Evolutionary conservation across 2,797 vertebrate species (phyloP), one percentile per base, ranked within the genome.

Genomic region (Adrianichthys oophorus): DNA sequence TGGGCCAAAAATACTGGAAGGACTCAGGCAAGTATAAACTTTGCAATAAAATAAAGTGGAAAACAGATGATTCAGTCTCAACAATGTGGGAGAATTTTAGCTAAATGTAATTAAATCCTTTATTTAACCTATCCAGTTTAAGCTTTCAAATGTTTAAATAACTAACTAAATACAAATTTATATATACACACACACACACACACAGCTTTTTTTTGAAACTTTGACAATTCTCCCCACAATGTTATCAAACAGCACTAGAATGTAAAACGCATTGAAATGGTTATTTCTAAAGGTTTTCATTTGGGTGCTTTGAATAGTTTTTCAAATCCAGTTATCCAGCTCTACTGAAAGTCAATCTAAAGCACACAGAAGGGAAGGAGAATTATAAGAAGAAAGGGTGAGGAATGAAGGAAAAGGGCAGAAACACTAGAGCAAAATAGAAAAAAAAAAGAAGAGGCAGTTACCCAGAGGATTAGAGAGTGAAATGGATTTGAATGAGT

Each of bases 381-480:
- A 40, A 65, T 19, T 14, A 53, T 13, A 15, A 44, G 32, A 37
- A 37, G 43, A 37, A 52, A 16, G 47, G 54, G 14, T 48, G 55
- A 50, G 15, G 4, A 15, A 60, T 5, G 14, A 15, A 16, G 13
- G 24, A 24, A 32, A 42, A 43, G 42, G 42, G 29, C 15, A 24
- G 4, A 15, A 48, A 53, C 51, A 21, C 23, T 26, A n/a, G 48
- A 50, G 37, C n/a, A 51, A 18, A 48, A 52, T 2, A 53, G 42
- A 61, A 47, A 41, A 42, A 72, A n/a, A n/a, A 49, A 69, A 48
- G 78, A 74, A 76, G 72, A 81, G 64, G 50, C 59, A 21, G 65
- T 80, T 88, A 80, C 73, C 75, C 42, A 61, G 83, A 74, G 82
- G 88, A 92, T 91, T 90, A 89, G 70, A 51, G 83, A 87, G 82